Conservation (phyloP, 2,113 vertebrate species). For the Athene noctua region DNA sequence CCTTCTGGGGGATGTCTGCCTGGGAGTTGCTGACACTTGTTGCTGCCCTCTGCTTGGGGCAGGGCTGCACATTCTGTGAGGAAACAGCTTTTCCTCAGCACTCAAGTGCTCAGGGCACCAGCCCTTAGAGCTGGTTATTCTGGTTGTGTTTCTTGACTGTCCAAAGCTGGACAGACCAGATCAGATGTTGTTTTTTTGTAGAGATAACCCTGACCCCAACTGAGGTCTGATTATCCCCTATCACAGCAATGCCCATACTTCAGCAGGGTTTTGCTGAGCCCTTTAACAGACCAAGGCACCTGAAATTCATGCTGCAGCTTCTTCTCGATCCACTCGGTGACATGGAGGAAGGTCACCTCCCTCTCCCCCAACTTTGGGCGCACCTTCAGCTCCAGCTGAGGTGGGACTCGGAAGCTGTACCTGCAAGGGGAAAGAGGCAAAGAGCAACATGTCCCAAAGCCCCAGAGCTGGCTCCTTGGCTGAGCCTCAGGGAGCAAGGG, state of each 20-base stretch:
- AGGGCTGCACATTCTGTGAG: background rate
- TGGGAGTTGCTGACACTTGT: background rate
- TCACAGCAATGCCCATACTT: background rate
- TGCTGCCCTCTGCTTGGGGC: background rate
- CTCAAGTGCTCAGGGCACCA: background rate
- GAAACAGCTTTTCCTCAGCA: background rate
- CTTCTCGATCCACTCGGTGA: constrained; percentile 89
- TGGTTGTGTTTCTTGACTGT: background rate
- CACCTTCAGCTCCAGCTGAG: constrained; percentile 84
- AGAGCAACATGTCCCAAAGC: rapidly evolving
- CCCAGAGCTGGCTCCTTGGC: background rate
- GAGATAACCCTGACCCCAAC: background rate
- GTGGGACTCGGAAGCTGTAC: constrained; percentile 87
- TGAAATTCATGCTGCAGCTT: constrained; percentile 89
- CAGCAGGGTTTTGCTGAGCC: background rate
- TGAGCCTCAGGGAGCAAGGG: background rate
- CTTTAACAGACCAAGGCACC: constrained; percentile 61
- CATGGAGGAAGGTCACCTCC: constrained; percentile 86
- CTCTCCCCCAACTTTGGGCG: constrained; percentile 84
- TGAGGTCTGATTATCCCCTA: rapidly evolving
- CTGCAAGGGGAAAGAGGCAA: constrained; percentile 37
- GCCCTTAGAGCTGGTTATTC: background rate
- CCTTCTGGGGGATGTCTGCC: background rate
- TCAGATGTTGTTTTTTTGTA: background rate
- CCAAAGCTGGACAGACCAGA: background rate